Evolutionary conservation across 2,888 invertebrate species (phyloP), one percentile per base, ranked within the genome.

Genomic region (Arenicola marina): DNA sequence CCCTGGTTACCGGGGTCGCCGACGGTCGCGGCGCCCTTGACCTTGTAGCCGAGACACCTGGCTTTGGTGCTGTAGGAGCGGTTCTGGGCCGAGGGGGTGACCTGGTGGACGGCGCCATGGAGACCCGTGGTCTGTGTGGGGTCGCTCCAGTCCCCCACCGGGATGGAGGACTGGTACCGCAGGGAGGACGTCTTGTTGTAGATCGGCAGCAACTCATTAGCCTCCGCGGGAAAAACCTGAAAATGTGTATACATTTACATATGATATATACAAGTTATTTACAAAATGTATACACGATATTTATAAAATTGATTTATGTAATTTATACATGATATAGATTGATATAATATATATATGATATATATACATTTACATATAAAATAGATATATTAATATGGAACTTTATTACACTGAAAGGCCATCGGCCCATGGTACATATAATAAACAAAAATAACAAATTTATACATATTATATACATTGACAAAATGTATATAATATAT

Each of bases 141-240:
- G 32, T 78, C 80, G 55, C 81, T 82, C 96, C 97, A 97, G 82
- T 97, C 97, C 21, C 91, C 92, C 0, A 91, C 90, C 59, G 91
- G 92, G 24, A 91, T 87, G 1, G 90, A 88, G 0, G 91, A 66
- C 7, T 74, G 78, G 86, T 98, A 98, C 84, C 94, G 93, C 81
- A 91, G 91, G 4, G 91, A 90, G 11, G 95, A 93, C 0, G 96
- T 95, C 76, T 94, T 93, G 85, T 98, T 98, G 87, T 95, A 99
- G 69, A 99, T 92, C 0, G 99, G 99, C 59, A 99, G 86, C 51
- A 96, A 86, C 81, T 99, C 99, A 85, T 94, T 96, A 1, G 99
- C 98, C 86, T 99, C 98, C 84, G 94, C 92, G 2, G 95, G 91
- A 62, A 96, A 85, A 0, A 96, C 95, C 95, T 96, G 69, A 63